Evolutionary conservation across 2,113 vertebrate species (phyloP), one percentile per base, ranked within the genome.

Genomic region (Malurus cyaneus): DNA sequence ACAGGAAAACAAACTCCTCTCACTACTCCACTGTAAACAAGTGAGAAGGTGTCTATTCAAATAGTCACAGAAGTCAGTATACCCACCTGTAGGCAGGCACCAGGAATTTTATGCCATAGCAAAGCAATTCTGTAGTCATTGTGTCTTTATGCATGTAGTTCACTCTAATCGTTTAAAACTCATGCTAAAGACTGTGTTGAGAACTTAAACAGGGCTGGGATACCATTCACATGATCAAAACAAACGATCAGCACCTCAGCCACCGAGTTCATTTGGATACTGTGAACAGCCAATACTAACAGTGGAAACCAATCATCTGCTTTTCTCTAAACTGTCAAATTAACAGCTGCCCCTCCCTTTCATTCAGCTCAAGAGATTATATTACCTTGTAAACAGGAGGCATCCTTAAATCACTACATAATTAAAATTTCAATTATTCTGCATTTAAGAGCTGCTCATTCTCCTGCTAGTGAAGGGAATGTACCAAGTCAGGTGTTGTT

Each of bases 371-470:
- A 39, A 34, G 89, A 82, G 54, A 65, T 46, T 41, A 71, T 86
- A 52, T 42, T 92, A 32, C 80, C 86, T 83, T 92, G 47, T 85
- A 87, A 95, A 93, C 73, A 78, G 59, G 59, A 94, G 41, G 57
- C 79, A 93, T 42, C 61, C 81, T 84, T 85, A 66, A 89, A 82
- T 64, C 81, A 71, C 79, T 64, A 54, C 3, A 2, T 93, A 85
- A 94, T 94, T 96, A 94, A 89, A 92, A 92, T 88, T 91, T 76
- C 78, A 80, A 71, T 87, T 91, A 74, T 92, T 91, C 76, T 86
- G 66, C 89, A 71, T 82, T 89, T 92, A 57, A 74, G 64, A 80
- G 60, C 69, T 85, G 73, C 47, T 90, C 34, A 31, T 79, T 86
- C 60, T 80, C 52, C 24, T 50, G 4, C 72, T 46, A 44, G 49